Base-by-base conservation (phyloP, 2,888 invertebrate genomes). In the Rhamphomyia laevipes region DNA sequence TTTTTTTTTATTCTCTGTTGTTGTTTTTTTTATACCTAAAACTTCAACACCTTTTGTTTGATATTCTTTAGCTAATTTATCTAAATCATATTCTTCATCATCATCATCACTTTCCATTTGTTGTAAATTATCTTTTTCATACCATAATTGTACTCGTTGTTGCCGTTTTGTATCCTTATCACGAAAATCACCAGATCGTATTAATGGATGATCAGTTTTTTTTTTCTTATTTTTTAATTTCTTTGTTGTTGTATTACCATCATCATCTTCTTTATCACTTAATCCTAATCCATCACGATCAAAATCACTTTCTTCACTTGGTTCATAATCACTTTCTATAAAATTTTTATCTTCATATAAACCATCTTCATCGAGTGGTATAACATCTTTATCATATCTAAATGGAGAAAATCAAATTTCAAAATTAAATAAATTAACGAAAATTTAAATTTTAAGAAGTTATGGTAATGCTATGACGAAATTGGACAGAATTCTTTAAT, bases 41-140 rank as follows among this genome's bases (percentile, higher is more conserved):
- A 71, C 65, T 21, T 63, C 53, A 2, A 63, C 77, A 56, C 89
- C 89, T 71, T 86, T 86, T 55, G 78, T 77, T 59, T 82, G 81
- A 57, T 78, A 84, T 37, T 78, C 77, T 57, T 80, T 79, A 3
- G 82, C 78, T 71, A 92, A 75, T 63, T 81, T 81, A 62, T 92
- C 86, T 55, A 94, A 74, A 71, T 94, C 94, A 9, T 77, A 78
- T 57, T 91, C 91, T 67, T 90, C 92, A 63, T 91, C 92, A 43
- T 83, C 84, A 55, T 88, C 87, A 50, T 89, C 90, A 52, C 82
- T 79, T 56, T 86, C 81, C 18, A 92, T 69, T 59, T 86, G 80
- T 64, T 87, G 84, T 56, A 92, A 86, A 56, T 78, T 77, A 54
- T 89, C 89, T 62, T 89, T 84, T 61, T 90, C 83, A 68, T 89